Percentiles rank a stretch among this genome's conserved stretches.
phyloP scores from a whole-genome alignment of 2,113 vertebrate species.

The Sciurus niger region DNA sequence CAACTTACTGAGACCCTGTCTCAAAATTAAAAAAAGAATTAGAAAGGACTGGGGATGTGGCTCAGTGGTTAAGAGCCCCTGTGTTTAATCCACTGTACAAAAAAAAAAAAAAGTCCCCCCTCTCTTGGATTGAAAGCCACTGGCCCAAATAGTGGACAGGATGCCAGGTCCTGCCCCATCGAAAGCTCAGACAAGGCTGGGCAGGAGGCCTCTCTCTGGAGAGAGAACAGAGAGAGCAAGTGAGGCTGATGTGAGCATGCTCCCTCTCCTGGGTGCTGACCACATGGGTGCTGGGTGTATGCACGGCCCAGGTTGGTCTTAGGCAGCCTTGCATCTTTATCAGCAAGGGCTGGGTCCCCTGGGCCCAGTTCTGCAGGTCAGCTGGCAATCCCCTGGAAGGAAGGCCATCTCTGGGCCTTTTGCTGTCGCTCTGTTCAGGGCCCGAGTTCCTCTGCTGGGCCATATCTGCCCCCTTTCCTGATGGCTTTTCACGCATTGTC shows the following conservation, averaged over 20 bases:
- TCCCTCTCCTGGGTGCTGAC: background rate
- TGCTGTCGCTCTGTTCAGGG: background rate
- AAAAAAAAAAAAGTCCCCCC: too few species aligned
- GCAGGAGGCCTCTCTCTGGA: background rate
- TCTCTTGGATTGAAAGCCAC: background rate
- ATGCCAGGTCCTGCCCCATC: background rate
- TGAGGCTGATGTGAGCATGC: background rate
- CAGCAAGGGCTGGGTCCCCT: background rate
- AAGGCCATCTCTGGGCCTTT: accelerated
- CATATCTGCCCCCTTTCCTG: background rate
- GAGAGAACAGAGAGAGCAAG: background rate
- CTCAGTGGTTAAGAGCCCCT: too few species aligned
- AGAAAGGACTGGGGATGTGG: too few species aligned
- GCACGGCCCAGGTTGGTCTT: background rate
- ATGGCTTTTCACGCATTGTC: background rate
- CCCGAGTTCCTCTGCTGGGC: background rate
- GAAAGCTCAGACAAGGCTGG: background rate
- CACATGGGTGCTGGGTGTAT: background rate
- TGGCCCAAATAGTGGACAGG: background rate
- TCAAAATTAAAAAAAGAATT: too few species aligned
- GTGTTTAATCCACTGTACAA: too few species aligned
- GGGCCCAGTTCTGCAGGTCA: background rate
- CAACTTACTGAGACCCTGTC: too few species aligned
- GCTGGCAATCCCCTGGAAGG: background rate
- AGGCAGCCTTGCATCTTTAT: background rate